Conservation (phyloP, 2,888 invertebrate species). For the Barypeithes pellucidus region DNA sequence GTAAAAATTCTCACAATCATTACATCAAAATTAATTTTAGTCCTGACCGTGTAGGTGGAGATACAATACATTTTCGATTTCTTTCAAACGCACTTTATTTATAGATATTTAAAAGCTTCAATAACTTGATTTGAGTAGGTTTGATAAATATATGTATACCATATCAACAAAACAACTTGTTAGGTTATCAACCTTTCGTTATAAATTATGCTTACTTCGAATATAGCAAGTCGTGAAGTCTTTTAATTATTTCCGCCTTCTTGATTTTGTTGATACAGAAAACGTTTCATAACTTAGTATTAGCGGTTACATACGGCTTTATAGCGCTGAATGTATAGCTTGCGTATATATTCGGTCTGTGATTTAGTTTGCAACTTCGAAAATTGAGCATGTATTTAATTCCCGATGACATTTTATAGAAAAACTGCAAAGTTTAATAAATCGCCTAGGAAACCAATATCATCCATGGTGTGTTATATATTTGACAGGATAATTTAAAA, state of each 20-base stretch:
- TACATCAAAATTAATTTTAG: too few species aligned
- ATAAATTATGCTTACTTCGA: constrained; percentile 20
- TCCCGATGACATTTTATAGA: too few species aligned
- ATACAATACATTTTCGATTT: constrained; percentile 1
- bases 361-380: too few species aligned
- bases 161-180: constrained; percentile 21
- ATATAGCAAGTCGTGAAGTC: constrained; percentile 9
- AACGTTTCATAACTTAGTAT: background rate
- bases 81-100: constrained; percentile 2
- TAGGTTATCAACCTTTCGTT: constrained; percentile 24
- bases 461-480: too few species aligned
- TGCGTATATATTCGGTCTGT: too few species aligned
- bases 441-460: too few species aligned
- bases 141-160: constrained; percentile 21
- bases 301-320: too few species aligned
- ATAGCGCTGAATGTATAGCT: too few species aligned
- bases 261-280: background rate
- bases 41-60: background rate
- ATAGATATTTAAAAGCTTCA: constrained; percentile 14
- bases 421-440: too few species aligned
- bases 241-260: constrained; percentile 19
- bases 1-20: too few species aligned
- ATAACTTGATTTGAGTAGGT: constrained; percentile 19
- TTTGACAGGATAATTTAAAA: too few species aligned
- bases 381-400: too few species aligned